phyloP scores from a whole-genome alignment of 2,888 invertebrate genomes.

The Drosophila mayaguana region DNA sequence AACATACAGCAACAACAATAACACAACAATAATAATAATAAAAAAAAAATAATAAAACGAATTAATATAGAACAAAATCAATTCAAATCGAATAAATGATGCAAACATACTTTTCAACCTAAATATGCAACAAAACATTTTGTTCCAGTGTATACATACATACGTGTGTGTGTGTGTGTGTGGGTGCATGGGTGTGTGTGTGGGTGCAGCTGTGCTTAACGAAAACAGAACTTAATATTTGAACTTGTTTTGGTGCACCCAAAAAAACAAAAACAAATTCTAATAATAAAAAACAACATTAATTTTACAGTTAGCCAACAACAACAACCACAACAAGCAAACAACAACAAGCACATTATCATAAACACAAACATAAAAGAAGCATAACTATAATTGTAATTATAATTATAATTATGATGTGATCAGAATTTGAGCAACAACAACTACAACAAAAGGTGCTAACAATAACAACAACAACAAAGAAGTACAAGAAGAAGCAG shows the following conservation, averaged over 20 bases:
- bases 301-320: slow-evolving; percentile 19
- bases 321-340: slow-evolving; percentile 16
- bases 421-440: slow-evolving; percentile 35
- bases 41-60: slow-evolving; percentile 12
- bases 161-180: neutral
- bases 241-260: slow-evolving; percentile 14
- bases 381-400: slow-evolving; percentile 23
- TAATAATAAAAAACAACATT: slow-evolving; percentile 11
- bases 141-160: neutral
- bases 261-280: neutral
- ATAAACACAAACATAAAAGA: slow-evolving; percentile 26
- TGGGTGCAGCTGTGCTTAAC: slow-evolving; percentile 15
- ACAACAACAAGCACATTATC: slow-evolving; percentile 9
- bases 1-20: slow-evolving; percentile 2
- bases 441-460: slow-evolving; percentile 15
- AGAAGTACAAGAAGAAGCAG: slow-evolving; percentile 1
- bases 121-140: slow-evolving; percentile 7
- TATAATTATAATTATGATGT: slow-evolving; percentile 33
- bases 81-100: slow-evolving; percentile 10
- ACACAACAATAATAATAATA: slow-evolving; percentile 15
- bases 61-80: slow-evolving; percentile 3
- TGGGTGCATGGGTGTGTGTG: slow-evolving; percentile 11
- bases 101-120: slow-evolving; percentile 10
- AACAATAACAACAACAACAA: slow-evolving; percentile 7
- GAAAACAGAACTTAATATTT: slow-evolving; percentile 8